Base-by-base conservation (phyloP, 2,113 vertebrate species). In the Triplophysa rosa region DNA sequence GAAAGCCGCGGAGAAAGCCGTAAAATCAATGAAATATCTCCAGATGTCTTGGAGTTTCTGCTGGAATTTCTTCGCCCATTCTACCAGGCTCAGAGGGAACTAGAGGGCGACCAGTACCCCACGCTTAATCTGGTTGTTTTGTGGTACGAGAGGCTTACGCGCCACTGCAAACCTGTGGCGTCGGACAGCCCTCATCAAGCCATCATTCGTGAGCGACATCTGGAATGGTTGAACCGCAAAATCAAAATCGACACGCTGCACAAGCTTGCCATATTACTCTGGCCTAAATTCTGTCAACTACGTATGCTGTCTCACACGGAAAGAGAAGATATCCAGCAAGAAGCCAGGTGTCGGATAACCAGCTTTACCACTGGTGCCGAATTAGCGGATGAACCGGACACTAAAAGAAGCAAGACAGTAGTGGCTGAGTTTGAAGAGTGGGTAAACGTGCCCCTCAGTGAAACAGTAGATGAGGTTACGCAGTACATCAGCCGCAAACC, bases 91-190 rank as follows among this genome's bases (percentile, higher is more conserved):
- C 77, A 69, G 54, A 59, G 52, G 13, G 77, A 79, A 33, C 66
- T 70, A 40, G 33, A 70, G 21, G 66, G 77, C 0, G 37, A 45
- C 8, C 14, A 68, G 23, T 68, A 70, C 37, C n/a, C 33, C 16
- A 79, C 66, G 19, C n/a, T 65, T 62, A 10, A 79, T 40, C 65
- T 79, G 19, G 23, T 62, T 14, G 45, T 79, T 19, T 26, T 59
- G 17, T 69, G 21, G 77, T 26, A 26, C 12, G 16, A 70, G 47
- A 4, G 3, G 23, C 77, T 61, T 6, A 70, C 69, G 45, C 11
- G 16, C 19, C 67, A 49, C 21, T 68, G 49, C 63, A 37, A 2
- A 26, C 26, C 26, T 26, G 63, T 65, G 9, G 0, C 33, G 1
- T 40, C n/a, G 14, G 40, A 40, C 26, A 17, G 14, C 29, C 33